Evolutionary conservation across 2,888 invertebrate species (phyloP).

Genomic region (Drosophila tripunctata): DNA sequence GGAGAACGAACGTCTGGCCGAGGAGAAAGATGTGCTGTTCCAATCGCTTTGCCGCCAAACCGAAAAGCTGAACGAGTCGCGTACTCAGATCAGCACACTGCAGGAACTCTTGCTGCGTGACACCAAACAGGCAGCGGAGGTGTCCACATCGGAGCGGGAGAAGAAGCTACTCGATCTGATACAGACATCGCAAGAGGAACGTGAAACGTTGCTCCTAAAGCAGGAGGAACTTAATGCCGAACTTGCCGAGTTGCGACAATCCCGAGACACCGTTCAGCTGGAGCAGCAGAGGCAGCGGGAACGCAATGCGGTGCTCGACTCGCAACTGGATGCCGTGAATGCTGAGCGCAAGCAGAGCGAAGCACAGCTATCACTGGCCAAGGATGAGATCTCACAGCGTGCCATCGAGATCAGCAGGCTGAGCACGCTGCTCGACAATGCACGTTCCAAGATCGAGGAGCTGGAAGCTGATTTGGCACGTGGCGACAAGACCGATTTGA

Average conservation of each 20-base stretch:
- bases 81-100: slow-evolving; percentile 92
- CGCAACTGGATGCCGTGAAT: slow-evolving; percentile 89
- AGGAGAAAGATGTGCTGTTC: slow-evolving; percentile 94
- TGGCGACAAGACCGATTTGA: slow-evolving; percentile 89
- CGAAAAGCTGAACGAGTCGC: slow-evolving; percentile 94
- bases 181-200: slow-evolving; percentile 93
- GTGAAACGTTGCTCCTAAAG: slow-evolving; percentile 89
- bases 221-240: slow-evolving; percentile 92
- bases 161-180: slow-evolving; percentile 93
- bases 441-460: slow-evolving; percentile 92
- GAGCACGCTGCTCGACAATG: slow-evolving; percentile 91
- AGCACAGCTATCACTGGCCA: slow-evolving; percentile 88
- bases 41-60: slow-evolving; percentile 96
- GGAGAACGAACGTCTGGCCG: slow-evolving; percentile 93
- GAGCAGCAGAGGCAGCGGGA: slow-evolving; percentile 89
- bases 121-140: slow-evolving; percentile 88
- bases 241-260: slow-evolving; percentile 87
- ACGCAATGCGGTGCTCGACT: slow-evolving; percentile 89
- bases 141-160: slow-evolving; percentile 89
- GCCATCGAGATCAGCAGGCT: slow-evolving; percentile 92
- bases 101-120: slow-evolving; percentile 90
- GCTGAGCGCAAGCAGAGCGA: slow-evolving; percentile 91
- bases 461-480: slow-evolving; percentile 88
- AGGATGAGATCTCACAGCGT: slow-evolving; percentile 90
- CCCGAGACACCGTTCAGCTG: slow-evolving; percentile 86